Conservation (phyloP, 2,888 invertebrate species). For the Altica lythri region DNA sequence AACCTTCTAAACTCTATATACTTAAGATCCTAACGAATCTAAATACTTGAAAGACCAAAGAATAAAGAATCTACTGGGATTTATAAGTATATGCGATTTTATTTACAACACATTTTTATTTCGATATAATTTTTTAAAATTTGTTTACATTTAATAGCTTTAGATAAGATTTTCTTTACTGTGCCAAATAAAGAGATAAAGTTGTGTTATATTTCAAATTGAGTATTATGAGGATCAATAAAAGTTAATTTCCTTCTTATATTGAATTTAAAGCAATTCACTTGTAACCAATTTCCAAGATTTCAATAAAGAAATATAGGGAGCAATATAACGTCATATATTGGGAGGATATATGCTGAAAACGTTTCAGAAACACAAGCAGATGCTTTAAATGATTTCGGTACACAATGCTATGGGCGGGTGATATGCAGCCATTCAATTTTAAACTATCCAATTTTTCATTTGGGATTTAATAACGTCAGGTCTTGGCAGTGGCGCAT, state of each 20-base stretch:
- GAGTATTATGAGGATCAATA: conserved; percentile 16
- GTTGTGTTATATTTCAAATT: conserved; percentile 5
- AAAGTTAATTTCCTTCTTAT: conserved; percentile 17
- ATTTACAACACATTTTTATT: too few species aligned
- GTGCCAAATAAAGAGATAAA: conserved; percentile 11
- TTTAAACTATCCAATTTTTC: conserved; percentile 59
- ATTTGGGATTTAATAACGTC: conserved; percentile 59
- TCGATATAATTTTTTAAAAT: too few species aligned
- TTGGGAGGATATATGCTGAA: conserved; percentile 36
- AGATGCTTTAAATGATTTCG: conserved; percentile 50
- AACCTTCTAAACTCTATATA: too few species aligned
- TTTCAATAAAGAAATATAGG: conserved; percentile 28
- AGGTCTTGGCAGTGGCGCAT: conserved; percentile 46
- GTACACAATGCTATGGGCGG: conserved; percentile 50
- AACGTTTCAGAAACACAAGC: conserved; percentile 43
- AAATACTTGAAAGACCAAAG: too few species aligned
- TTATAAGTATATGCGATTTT: too few species aligned
- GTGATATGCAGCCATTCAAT: conserved; percentile 54
- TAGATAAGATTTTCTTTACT: too few species aligned
- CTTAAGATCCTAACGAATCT: too few species aligned
- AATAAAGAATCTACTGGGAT: too few species aligned
- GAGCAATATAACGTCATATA: conserved; percentile 33
- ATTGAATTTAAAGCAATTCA: conserved; percentile 18
- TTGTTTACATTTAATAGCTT: too few species aligned
- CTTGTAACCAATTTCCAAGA: conserved; percentile 30